phyloP scores from a whole-genome alignment of 2,888 invertebrate species.

The Mechanitis mazaeus region DNA sequence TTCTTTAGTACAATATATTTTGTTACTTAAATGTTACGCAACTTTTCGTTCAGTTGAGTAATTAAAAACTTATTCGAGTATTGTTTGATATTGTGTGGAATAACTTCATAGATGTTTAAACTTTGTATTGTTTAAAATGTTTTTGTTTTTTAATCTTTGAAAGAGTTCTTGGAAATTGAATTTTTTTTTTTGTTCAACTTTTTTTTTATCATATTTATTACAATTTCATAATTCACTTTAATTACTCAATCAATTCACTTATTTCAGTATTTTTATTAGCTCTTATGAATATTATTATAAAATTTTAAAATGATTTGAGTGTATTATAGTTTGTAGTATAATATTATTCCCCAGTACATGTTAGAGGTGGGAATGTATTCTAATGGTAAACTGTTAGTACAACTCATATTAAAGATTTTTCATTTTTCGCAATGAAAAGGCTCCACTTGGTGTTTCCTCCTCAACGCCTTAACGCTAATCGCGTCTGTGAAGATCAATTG shows the following conservation, averaged over 20 bases:
- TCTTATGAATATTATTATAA: too few relatives aligned
- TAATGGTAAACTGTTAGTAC: conserved; percentile 15
- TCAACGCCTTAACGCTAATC: conserved; percentile 55
- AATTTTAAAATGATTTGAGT: too few relatives aligned
- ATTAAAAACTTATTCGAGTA: conserved; percentile 1
- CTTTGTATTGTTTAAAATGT: not conserved
- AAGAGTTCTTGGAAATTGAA: conserved; percentile 4
- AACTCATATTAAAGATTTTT: conserved; percentile 19
- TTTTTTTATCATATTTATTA: too few relatives aligned
- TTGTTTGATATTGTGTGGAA: not conserved
- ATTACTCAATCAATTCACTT: too few relatives aligned
- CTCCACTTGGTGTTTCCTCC: conserved; percentile 34
- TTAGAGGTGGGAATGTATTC: too few relatives aligned
- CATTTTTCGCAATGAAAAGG: conserved; percentile 34
- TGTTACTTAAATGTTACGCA: conserved; percentile 1
- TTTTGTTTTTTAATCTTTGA: conserved; percentile 1
- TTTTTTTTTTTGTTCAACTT: not conserved
- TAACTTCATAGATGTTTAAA: not conserved
- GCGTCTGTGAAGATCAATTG: conserved; percentile 62
- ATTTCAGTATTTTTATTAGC: too few relatives aligned
- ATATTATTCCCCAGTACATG: too few relatives aligned
- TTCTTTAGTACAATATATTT: not conserved
- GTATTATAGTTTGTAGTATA: too few relatives aligned
- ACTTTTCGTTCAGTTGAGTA: conserved; percentile 19
- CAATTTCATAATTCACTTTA: too few relatives aligned